Base-by-base conservation (phyloP, 2,797 vertebrate genomes). In the Choloepus didactylus region DNA sequence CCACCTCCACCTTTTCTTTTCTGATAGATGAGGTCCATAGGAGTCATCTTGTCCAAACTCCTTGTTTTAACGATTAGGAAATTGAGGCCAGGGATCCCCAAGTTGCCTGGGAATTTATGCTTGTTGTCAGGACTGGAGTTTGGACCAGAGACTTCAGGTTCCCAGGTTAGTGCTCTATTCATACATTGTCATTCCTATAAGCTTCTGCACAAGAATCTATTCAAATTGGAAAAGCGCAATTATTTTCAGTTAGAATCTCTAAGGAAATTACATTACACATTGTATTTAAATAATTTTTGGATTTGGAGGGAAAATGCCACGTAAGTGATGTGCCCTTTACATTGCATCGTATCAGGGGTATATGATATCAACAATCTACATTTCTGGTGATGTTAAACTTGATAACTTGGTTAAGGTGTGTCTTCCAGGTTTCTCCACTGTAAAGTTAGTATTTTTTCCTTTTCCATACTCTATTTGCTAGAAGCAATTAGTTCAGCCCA, bases 221-320 rank as follows among this genome's bases (percentile, higher is more conserved):
- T 81, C 41, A 81, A 7, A 80, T 76, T 69, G 6, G 62, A 86
- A 79, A 89, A 89, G 9, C 21, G 72, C 46, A 73, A 21, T 79
- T 46, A 70, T 27, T 82, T 94, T 62, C 35, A 35, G 35, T 31
- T 44, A 77, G 41, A 70, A 9, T 23, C 35, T 44, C 66, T 54
- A 83, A 73, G 46, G 19, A 93, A 94, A 84, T 86, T 67, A 91
- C 88, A 69, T 92, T 73, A 72, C 12, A 54, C 0, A 27, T 44
- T 54, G 23, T 25, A 64, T 89, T 89, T 60, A 16, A 92, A 80
- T 35, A 6, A 4, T 62, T 92, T 59, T 60, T 31, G 35, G 35
- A 38, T 87, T 91, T 92, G 51, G 41, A 94, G 54, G 35, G 35
- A 35, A 35, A 35, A 35, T 35, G 35, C 35, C 35, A 35, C 35